Evolutionary conservation across 1,140 invertebrate genomes (phyloP).

Genomic region (Archivesica marissinica): DNA sequence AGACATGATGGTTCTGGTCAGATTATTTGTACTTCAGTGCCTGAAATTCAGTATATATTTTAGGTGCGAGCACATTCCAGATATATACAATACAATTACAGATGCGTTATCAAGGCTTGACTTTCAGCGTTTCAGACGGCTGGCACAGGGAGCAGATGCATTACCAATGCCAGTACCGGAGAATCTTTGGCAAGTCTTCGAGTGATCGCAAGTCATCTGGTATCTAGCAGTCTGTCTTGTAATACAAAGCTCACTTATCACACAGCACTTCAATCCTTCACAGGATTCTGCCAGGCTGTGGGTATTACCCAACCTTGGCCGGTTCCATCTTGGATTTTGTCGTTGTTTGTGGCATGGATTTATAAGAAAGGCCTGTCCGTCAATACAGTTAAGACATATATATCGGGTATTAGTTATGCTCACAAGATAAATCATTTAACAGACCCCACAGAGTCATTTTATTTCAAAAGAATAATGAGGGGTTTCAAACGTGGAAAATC

Average conservation of each 20-base stretch:
- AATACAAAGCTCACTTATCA: slow-evolving; percentile 2
- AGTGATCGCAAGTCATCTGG: neutral
- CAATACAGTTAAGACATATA: slow-evolving; percentile 5
- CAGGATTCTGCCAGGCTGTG: neutral
- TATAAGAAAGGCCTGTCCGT: neutral
- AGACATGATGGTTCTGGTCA: slow-evolving; percentile 46
- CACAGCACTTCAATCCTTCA: neutral
- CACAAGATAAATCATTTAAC: neutral
- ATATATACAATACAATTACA: slow-evolving; percentile 23
- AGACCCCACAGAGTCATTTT: neutral
- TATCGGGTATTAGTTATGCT: neutral
- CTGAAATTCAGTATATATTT: slow-evolving; percentile 32
- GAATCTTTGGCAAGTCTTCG: neutral
- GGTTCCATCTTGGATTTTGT: neutral
- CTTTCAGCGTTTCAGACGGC: slow-evolving; percentile 13
- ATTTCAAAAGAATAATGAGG: slow-evolving; percentile 15
- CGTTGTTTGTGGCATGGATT: slow-evolving; percentile 1
- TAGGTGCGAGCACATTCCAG: slow-evolving; percentile 37
- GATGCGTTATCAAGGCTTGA: slow-evolving; percentile 55
- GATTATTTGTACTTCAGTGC: slow-evolving; percentile 24
- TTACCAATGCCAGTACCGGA: neutral
- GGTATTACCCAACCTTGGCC: neutral
- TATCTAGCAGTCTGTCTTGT: neutral
- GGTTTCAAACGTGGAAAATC: neutral
- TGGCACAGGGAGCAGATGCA: slow-evolving; percentile 26